Percentiles rank a stretch among this genome's conserved stretches.
Conservation (phyloP, 2,888 invertebrate species). For the Tiliacea aurago region DNA sequence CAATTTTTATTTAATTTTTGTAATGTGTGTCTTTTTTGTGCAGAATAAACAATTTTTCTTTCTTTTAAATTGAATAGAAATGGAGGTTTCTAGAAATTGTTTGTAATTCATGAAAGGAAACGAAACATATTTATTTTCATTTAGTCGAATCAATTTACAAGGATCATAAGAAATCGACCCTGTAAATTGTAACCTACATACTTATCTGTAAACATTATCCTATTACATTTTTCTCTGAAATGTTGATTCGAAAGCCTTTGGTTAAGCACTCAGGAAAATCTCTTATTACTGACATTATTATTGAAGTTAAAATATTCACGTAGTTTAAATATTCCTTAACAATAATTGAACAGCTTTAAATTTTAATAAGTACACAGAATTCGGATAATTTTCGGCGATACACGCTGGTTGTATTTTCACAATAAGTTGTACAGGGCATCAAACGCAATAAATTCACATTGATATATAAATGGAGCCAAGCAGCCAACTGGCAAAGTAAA, state of each 20-base stretch:
- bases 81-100: not conserved
- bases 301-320: not conserved
- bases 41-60: too few relatives aligned
- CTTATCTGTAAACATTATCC: not conserved
- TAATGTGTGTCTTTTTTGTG: too few relatives aligned
- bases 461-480: constrained; percentile 20
- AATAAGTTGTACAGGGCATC: constrained; percentile 24
- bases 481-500: constrained; percentile 43
- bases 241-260: not conserved
- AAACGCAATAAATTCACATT: constrained; percentile 33
- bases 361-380: constrained; percentile 5
- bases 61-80: not conserved
- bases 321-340: constrained; percentile 1
- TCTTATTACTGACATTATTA: not conserved
- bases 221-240: not conserved
- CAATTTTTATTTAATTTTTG: too few relatives aligned
- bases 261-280: not conserved
- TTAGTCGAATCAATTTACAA: not conserved
- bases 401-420: not conserved
- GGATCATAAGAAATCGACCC: not conserved
- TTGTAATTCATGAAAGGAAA: not conserved
- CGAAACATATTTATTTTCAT: not conserved
- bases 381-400: not conserved
- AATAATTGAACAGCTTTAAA: constrained; percentile 10
- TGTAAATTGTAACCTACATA: not conserved